Evolutionary conservation across 2,888 invertebrate genomes (phyloP).

Genomic region (Drosophila prolongata): DNA sequence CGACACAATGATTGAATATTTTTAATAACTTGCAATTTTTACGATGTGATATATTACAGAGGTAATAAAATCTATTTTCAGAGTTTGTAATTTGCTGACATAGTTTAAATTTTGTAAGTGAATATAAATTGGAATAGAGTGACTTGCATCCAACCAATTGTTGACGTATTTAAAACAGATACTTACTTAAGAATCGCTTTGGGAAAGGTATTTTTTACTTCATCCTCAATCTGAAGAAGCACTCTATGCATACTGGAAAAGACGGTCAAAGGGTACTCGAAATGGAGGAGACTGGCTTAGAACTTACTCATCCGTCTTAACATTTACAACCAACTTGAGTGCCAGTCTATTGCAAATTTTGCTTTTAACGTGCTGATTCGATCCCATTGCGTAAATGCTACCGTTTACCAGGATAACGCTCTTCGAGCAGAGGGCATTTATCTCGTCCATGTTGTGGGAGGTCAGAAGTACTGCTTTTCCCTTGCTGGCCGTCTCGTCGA

Average conservation of each 20-base stretch:
- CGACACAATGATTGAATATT: too few relatives aligned
- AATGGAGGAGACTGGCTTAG: neutral
- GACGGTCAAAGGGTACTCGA: neutral
- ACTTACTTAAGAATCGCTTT: slow-evolving; percentile 10
- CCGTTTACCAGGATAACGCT: slow-evolving; percentile 92
- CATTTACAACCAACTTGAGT: slow-evolving; percentile 3
- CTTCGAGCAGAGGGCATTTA: slow-evolving; percentile 91
- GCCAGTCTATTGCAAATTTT: slow-evolving; percentile 85
- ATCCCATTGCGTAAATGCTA: slow-evolving; percentile 88
- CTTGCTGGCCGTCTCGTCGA: slow-evolving; percentile 87
- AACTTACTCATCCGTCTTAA: slow-evolving; percentile 1
- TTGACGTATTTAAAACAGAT: neutral
- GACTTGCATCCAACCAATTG: too few relatives aligned
- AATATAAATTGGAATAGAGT: too few relatives aligned
- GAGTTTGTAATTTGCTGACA: too few relatives aligned
- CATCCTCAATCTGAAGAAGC: neutral
- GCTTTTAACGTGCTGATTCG: slow-evolving; percentile 89
- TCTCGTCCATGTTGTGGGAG: slow-evolving; percentile 93
- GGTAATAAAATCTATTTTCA: too few relatives aligned
- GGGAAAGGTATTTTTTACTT: slow-evolving; percentile 1
- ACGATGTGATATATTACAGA: too few relatives aligned
- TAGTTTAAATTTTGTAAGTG: too few relatives aligned
- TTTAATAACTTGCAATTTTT: too few relatives aligned
- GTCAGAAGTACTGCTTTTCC: slow-evolving; percentile 91
- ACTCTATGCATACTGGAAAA: slow-evolving; percentile 1